Evolutionary conservation across 2,888 invertebrate species (phyloP).

Genomic region (Onchidella celtica): DNA sequence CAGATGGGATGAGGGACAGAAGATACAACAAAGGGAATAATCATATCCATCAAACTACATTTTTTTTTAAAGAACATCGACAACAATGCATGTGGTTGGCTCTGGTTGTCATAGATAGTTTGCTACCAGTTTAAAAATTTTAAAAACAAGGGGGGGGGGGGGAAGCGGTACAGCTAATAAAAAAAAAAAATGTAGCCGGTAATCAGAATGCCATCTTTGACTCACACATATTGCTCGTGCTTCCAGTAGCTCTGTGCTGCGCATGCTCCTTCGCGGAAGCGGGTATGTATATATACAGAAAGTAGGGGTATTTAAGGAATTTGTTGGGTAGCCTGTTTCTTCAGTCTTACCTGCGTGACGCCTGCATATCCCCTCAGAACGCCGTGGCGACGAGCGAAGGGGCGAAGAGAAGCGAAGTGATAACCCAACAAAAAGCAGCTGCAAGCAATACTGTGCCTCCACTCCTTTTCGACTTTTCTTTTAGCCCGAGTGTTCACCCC

Average conservation of each 20-base stretch:
- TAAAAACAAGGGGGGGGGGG: too few species aligned
- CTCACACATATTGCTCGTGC: neutral
- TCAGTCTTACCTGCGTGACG: conserved; percentile 43
- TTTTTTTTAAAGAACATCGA: too few species aligned
- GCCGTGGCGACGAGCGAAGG: neutral
- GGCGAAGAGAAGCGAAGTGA: conserved; percentile 10
- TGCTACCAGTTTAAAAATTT: too few species aligned
- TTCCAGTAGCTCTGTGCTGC: conserved; percentile 30
- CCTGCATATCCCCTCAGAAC: conserved; percentile 14
- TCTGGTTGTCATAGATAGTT: too few species aligned
- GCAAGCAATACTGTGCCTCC: conserved; percentile 41
- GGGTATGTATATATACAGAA: conserved; percentile 65
- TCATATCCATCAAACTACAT: too few species aligned
- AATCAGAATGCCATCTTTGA: conserved; percentile 24
- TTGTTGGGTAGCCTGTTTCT: conserved; percentile 64
- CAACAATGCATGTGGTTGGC: too few species aligned
- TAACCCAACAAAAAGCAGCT: conserved; percentile 4
- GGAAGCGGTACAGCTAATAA: neutral
- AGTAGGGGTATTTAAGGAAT: conserved; percentile 72
- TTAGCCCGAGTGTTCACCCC: conserved; percentile 28
- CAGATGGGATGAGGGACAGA: too few species aligned
- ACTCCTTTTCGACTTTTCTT: conserved; percentile 59
- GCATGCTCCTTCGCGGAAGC: conserved; percentile 44
- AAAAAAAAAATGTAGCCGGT: neutral
- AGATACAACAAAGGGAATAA: too few species aligned